Evolutionary conservation across 2,888 invertebrate genomes (phyloP).

Genomic region (Linhomoeus sp.): DNA sequence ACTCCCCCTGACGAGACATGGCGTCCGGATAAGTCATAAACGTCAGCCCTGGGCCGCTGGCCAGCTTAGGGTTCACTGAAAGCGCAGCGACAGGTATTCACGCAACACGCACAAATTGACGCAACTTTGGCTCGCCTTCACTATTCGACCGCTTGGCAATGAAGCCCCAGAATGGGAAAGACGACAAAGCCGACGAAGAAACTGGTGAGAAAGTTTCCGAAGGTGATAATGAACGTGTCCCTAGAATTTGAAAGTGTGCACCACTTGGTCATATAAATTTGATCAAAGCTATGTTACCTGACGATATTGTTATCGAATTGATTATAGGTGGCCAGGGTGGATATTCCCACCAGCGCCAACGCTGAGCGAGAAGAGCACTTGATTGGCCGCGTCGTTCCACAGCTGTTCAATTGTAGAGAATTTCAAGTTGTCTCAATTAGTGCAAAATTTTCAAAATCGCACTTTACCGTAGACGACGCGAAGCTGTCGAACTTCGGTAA

Average conservation of each 20-base stretch:
- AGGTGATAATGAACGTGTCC: constrained; percentile 1
- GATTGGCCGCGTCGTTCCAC: constrained; percentile 1
- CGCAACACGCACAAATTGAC: too few relatives aligned
- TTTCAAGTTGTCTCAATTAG: too few relatives aligned
- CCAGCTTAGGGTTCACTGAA: not conserved
- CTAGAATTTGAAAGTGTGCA: too few relatives aligned
- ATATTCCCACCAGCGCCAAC: not conserved
- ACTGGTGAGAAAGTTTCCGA: constrained; percentile 3
- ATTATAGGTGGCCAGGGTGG: constrained; percentile 2
- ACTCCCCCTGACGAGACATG: not conserved
- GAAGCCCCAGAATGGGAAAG: constrained; percentile 5
- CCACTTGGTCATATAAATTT: too few relatives aligned
- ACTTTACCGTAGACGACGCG: too few relatives aligned
- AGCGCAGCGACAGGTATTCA: too few relatives aligned
- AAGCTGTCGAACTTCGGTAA: too few relatives aligned
- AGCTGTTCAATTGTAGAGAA: too few relatives aligned
- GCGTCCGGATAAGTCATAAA: constrained; percentile 2
- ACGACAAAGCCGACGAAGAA: constrained; percentile 5
- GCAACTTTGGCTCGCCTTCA: too few relatives aligned
- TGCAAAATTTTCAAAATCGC: too few relatives aligned
- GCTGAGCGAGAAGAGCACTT: constrained; percentile 2
- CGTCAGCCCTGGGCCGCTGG: not conserved
- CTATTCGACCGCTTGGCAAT: not conserved
- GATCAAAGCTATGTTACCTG: too few relatives aligned
- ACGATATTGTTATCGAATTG: constrained; percentile 1